Evolutionary conservation across 2,113 vertebrate genomes (phyloP), one percentile per base, ranked within the genome.

Genomic region (Mastomys natalensis): DNA sequence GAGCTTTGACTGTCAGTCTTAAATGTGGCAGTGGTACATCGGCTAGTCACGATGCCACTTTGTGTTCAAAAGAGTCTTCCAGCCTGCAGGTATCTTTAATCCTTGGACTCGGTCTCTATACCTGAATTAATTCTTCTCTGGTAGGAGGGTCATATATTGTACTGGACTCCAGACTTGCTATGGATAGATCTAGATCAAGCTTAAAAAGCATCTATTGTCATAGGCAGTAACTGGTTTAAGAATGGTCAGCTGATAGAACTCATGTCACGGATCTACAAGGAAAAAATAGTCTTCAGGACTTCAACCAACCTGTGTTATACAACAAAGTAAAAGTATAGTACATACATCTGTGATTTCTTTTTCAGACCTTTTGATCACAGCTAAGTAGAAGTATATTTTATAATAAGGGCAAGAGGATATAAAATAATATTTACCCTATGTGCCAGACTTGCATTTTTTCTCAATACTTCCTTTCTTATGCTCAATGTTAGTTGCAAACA

Each of bases 401-500:
- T 2, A 66, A 43, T 60, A 51, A 13, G 89, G 85, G 21, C 72
- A 81, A 29, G 10, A 51, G 29, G 0, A 29, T 64, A 92, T 68
- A 87, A 93, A 92, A 95, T 17, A 89, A 60, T 85, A 87, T 43
- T 92, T 72, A 45, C 55, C 55, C 7, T 45, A 19, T 60, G n/a
- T 53, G 26, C 60, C 45, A 31, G 34, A 16, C 12, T 77, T 43
- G 7, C 7, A 70, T 31, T 84, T 94, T 84, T 94, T 88, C 87
- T 82, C 6, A 45, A 15, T 22, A 86, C 31, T 90, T 78, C 73
- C 73, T 88, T 64, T 87, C 31, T 87, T 87, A 40, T 53, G 15
- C 64, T 84, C 51, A 73, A 68, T 34, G 29, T 15, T 87, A 24
- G 1, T 43, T 77, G 26, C 43, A 92, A 90, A 26, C 55, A 90